phyloP scores from a whole-genome alignment of 2,888 invertebrate genomes.

The Caenorhabditis imperialis region DNA sequence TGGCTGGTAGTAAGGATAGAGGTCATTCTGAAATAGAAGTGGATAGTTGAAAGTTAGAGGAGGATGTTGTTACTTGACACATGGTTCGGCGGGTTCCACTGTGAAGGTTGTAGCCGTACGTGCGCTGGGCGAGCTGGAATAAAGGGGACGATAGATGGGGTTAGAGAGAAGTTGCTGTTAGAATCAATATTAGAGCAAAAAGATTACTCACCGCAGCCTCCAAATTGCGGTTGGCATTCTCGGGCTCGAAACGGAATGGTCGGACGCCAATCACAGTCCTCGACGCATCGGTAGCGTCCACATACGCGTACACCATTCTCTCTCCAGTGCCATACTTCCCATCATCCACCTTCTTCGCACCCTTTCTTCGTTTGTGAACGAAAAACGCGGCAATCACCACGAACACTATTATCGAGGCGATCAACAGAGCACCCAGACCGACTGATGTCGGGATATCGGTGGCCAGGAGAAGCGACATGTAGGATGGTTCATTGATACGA shows the following conservation, averaged over 20 bases:
- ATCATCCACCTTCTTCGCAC: slow-evolving; percentile 32
- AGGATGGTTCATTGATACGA: slow-evolving; percentile 31
- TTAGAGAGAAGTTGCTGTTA: slow-evolving; percentile 8
- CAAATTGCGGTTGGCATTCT: slow-evolving; percentile 29
- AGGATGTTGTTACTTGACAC: slow-evolving; percentile 32
- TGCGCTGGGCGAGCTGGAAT: slow-evolving; percentile 37
- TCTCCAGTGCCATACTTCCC: slow-evolving; percentile 31
- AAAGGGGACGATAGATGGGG: slow-evolving; percentile 12
- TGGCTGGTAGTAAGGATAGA: slow-evolving; percentile 30
- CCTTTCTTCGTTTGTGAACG: slow-evolving; percentile 19
- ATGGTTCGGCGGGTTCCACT: slow-evolving; percentile 20
- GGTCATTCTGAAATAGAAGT: slow-evolving; percentile 30
- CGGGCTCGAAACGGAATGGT: slow-evolving; percentile 28
- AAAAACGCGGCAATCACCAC: slow-evolving; percentile 1
- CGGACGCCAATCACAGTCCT: slow-evolving; percentile 42
- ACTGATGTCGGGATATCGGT: slow-evolving; percentile 35
- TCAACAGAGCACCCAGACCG: slow-evolving; percentile 25
- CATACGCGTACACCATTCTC: slow-evolving; percentile 48
- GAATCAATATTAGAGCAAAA: neutral
- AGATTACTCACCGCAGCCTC: slow-evolving; percentile 35
- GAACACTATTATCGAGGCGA: slow-evolving; percentile 11
- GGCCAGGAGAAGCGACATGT: slow-evolving; percentile 38
- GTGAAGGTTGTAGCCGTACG: slow-evolving; percentile 31
- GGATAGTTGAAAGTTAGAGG: slow-evolving; percentile 35
- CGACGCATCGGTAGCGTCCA: slow-evolving; percentile 45